Percentiles rank a stretch among this genome's conserved stretches.
Conservation (phyloP, 2,797 vertebrate genomes). For the Centropyge bicolor region DNA sequence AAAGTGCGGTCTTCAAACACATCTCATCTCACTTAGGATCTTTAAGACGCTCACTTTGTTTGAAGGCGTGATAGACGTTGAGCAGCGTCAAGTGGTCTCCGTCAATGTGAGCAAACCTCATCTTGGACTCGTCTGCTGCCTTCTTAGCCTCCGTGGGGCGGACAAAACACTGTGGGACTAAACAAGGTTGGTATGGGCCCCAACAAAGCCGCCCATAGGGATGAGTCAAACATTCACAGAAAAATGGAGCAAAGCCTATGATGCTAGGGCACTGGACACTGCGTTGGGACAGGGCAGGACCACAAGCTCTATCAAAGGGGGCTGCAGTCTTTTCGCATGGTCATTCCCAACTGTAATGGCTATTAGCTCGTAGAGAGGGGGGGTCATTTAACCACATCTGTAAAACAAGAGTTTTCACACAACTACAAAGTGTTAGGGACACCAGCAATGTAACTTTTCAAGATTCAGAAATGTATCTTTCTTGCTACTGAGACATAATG, state of each 20-base stretch:
- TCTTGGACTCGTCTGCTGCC: constrained; percentile 99
- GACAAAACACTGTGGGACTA: constrained; percentile 99
- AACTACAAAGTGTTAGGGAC: constrained; percentile 90
- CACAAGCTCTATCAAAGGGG: constrained; percentile 87
- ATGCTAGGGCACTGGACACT: constrained; percentile 96
- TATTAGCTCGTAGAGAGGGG: constrained; percentile 87
- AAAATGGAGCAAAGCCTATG: constrained; percentile 95
- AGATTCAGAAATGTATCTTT: constrained; percentile 32
- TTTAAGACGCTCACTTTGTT: constrained; percentile 93
- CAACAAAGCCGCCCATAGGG: constrained; percentile 99
- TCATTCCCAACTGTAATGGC: constrained; percentile 92
- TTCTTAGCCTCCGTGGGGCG: constrained; percentile 99
- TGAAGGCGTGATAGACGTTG: constrained; percentile 99
- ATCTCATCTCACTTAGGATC: background rate
- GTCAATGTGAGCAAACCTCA: constrained; percentile 99
- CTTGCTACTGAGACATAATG: constrained; percentile 1
- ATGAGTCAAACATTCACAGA: constrained; percentile 99
- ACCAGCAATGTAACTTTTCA: constrained; percentile 60
- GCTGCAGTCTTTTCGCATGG: constrained; percentile 75
- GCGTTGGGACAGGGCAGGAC: constrained; percentile 91
- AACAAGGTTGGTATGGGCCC: constrained; percentile 99
- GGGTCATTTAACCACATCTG: constrained; percentile 95
- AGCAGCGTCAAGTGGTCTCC: constrained; percentile 99
- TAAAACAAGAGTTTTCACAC: constrained; percentile 96
- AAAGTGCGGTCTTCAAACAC: too few relatives aligned